Percentiles rank a stretch among this genome's conserved stretches.
These are phyloP conservation scores for Xiphias gladius DNA, from an alignment of 2,113 vertebrate species.

Conservation along the genomic window DNA sequence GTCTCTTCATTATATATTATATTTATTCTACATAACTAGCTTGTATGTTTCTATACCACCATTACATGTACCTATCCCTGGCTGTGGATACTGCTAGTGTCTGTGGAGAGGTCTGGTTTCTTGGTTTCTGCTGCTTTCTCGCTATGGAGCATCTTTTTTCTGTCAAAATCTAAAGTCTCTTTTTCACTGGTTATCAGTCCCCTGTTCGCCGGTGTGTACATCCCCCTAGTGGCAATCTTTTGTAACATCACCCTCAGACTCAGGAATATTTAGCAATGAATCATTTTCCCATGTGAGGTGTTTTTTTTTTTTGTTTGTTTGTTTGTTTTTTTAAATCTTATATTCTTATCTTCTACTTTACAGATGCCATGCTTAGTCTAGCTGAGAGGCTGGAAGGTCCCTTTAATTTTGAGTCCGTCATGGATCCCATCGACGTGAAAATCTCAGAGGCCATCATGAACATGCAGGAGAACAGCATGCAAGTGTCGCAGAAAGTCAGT, in stretches of 20 bases:
- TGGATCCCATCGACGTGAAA: constrained; percentile 98
- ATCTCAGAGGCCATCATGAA: constrained; percentile 99
- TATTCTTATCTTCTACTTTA: neutral
- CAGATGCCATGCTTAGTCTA: constrained; percentile 94
- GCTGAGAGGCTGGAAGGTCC: constrained; percentile 95
- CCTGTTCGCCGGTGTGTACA: constrained; percentile 12
- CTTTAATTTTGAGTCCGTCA: constrained; percentile 96
- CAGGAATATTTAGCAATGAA: neutral
- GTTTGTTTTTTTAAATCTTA: neutral
- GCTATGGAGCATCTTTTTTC: constrained; percentile 50
- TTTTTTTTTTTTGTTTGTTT: neutral
- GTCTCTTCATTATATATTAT: neutral
- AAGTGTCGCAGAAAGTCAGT: constrained; percentile 95
- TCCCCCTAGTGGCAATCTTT: constrained; percentile 71
- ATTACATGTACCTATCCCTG: neutral
- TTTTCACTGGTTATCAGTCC: constrained; percentile 23
- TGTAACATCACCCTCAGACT: neutral
- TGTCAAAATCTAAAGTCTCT: constrained; percentile 16
- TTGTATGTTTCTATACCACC: neutral
- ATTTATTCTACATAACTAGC: neutral
- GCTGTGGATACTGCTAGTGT: constrained; percentile 24
- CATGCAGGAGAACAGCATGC: constrained; percentile 99
- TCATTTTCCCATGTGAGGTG: too few relatives aligned
- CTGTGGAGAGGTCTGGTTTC: constrained; percentile 35
- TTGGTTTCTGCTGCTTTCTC: constrained; percentile 49